phyloP scores from a whole-genome alignment of 2,888 invertebrate species.

The Dione juno region DNA sequence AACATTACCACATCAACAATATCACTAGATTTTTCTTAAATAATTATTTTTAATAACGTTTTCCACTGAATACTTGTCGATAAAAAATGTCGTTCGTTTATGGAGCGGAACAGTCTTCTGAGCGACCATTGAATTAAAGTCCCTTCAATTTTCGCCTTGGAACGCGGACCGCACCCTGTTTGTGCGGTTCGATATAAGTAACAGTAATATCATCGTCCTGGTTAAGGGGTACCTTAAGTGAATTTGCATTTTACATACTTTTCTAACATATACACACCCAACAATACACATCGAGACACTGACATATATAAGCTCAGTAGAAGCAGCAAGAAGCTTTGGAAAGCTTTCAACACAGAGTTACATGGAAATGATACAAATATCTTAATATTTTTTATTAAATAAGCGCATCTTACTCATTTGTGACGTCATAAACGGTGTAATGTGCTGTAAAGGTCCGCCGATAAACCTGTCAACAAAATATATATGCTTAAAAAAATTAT shows the following conservation, averaged over 20 bases:
- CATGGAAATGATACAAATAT: not conserved
- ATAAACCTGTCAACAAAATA: slow-evolving; percentile 87
- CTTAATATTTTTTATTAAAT: not conserved
- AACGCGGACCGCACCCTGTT: slow-evolving; percentile 35
- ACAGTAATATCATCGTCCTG: slow-evolving; percentile 22
- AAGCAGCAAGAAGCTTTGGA: slow-evolving; percentile 31
- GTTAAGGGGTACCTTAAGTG: slow-evolving; percentile 7
- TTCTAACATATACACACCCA: slow-evolving; percentile 7
- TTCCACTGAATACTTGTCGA: slow-evolving; percentile 27
- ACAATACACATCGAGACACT: slow-evolving; percentile 15
- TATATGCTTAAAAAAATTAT: slow-evolving; percentile 11
- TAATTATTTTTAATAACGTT: slow-evolving; percentile 12
- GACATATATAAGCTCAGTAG: slow-evolving; percentile 23
- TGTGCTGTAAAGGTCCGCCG: slow-evolving; percentile 93
- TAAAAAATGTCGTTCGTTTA: slow-evolving; percentile 43
- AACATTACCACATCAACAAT: not conserved
- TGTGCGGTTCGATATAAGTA: slow-evolving; percentile 33
- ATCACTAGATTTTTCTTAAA: not conserved
- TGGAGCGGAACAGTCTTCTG: slow-evolving; percentile 39
- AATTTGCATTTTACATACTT: slow-evolving; percentile 13
- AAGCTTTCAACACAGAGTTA: slow-evolving; percentile 16
- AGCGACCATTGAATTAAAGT: slow-evolving; percentile 40
- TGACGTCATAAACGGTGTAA: slow-evolving; percentile 95
- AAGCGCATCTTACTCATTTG: slow-evolving; percentile 89
- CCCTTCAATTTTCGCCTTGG: slow-evolving; percentile 27